These are phyloP conservation scores for Acyrthosiphon pisum DNA, from an alignment of 1,140 invertebrate species.

Conservation along the genomic window DNA sequence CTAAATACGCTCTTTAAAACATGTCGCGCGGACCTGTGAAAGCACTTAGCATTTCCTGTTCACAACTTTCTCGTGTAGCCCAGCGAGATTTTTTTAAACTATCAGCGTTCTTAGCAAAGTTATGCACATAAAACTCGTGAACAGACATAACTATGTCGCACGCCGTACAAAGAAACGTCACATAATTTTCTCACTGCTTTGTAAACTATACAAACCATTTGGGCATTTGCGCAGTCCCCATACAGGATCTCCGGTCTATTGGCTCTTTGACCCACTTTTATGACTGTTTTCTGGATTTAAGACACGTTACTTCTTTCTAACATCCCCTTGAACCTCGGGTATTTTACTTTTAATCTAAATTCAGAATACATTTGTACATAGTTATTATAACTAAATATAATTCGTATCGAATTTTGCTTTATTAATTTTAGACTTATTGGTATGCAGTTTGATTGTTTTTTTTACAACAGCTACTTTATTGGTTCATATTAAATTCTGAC, in stretches of 20 bases:
- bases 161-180: neutral
- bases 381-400: neutral
- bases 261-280: neutral
- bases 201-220: neutral
- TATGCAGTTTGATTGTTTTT: neutral
- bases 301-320: neutral
- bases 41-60: conserved; percentile 5
- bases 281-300: neutral
- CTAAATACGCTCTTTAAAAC: neutral
- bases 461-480: neutral
- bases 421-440: neutral
- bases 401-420: neutral
- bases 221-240: neutral
- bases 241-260: neutral
- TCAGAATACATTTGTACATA: neutral
- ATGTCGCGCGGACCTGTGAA: neutral
- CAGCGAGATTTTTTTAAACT: neutral
- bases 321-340: neutral
- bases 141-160: neutral
- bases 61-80: neutral
- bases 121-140: neutral
- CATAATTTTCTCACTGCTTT: neutral
- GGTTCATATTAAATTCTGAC: neutral
- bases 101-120: neutral
- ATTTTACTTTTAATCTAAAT: neutral